These are phyloP conservation scores for Aptenodytes patagonicus DNA, from an alignment of 2,113 vertebrate species.

Conservation along the genomic window DNA sequence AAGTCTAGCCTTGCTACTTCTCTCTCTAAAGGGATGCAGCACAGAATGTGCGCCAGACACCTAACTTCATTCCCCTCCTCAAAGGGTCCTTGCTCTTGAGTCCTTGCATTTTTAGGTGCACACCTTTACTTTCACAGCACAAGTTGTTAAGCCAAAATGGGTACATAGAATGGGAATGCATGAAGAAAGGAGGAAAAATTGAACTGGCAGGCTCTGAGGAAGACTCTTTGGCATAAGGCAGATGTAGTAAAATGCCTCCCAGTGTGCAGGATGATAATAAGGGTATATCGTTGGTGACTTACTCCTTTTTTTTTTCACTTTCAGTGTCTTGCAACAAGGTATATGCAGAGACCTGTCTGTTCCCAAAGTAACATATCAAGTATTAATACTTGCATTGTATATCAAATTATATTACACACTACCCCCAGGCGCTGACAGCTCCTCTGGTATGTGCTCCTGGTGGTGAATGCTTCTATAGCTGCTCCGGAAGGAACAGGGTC, in stretches of 20 bases:
- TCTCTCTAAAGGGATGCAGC: background rate
- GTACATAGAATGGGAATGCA: background rate
- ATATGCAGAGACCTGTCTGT: background rate
- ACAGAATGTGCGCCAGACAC: background rate
- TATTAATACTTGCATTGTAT: background rate
- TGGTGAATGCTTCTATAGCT: background rate
- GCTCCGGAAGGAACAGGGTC: rapidly evolving
- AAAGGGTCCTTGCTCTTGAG: background rate
- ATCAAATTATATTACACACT: background rate
- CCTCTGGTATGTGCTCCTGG: background rate
- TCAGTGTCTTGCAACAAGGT: background rate
- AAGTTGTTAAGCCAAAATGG: background rate
- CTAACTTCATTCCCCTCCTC: background rate
- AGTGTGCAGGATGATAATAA: background rate
- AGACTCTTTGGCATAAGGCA: background rate
- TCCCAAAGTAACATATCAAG: background rate
- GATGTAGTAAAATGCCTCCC: background rate
- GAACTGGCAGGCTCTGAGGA: background rate
- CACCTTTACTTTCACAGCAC: background rate
- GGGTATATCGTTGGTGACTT: background rate
- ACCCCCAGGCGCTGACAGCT: rapidly evolving
- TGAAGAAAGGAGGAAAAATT: background rate
- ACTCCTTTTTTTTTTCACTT: background rate
- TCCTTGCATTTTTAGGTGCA: background rate
- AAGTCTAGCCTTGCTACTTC: background rate